These are phyloP conservation scores for Caiman crocodilus DNA, from an alignment of 2,797 vertebrate genomes.

Conservation along the genomic window DNA sequence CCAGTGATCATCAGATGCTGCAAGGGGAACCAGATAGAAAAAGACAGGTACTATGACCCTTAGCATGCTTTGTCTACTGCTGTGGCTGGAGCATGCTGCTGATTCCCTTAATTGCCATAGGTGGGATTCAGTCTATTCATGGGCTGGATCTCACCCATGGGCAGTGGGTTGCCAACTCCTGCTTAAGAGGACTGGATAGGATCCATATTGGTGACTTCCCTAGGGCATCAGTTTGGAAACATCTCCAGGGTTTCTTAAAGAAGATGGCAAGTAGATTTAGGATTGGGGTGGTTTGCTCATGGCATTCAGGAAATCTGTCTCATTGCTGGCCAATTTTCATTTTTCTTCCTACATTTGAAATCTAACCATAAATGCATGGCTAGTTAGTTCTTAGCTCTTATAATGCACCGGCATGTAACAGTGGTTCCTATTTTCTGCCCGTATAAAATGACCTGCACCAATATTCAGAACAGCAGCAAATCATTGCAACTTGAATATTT, in stretches of 20 bases:
- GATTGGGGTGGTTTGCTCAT: neutral
- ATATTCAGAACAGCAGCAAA: neutral
- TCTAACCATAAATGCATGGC: accelerated
- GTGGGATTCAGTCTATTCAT: too few relatives aligned
- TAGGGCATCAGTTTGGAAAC: neutral
- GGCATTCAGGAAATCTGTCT: too few relatives aligned
- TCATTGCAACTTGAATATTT: neutral
- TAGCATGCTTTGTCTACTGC: too few relatives aligned
- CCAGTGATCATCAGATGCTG: too few relatives aligned
- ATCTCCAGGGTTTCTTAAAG: neutral
- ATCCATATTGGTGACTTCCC: neutral
- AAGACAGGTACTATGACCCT: too few relatives aligned
- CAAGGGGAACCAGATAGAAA: too few relatives aligned
- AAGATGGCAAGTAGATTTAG: neutral
- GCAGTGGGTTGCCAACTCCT: neutral
- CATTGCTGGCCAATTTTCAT: neutral
- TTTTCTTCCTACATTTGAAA: neutral
- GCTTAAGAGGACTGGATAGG: neutral
- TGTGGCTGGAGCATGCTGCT: too few relatives aligned
- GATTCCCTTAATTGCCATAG: too few relatives aligned
- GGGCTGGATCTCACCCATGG: too few relatives aligned
- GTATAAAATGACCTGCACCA: neutral
- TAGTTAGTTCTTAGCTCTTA: accelerated
- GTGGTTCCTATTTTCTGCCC: neutral
- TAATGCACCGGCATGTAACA: accelerated